Base-by-base conservation (phyloP, 2,797 vertebrate species). In the Gymnothorax javanicus region DNA sequence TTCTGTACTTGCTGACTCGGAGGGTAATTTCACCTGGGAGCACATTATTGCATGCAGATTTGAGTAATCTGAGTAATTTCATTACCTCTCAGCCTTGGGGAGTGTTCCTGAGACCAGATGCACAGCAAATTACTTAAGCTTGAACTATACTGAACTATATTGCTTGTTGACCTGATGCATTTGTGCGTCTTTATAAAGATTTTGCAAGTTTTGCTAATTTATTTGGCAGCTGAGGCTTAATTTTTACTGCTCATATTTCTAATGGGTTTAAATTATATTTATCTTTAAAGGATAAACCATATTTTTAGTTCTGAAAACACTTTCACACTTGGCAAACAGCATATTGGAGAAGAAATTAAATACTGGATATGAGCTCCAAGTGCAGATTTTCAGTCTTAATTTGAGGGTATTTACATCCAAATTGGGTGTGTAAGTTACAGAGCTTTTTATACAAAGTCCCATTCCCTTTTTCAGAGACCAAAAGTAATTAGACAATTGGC, bases 31-130 rank as follows among this genome's bases (percentile, higher is more conserved):
- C 83, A 84, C 83, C 83, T 43, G 62, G 50, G 60, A 84, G 60
- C 58, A 84, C 67, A 67, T 84, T 64, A 84, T 23, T 84, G 59
- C 62, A 84, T 84, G 43, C 83, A 84, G 59, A 84, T 84, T 54
- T 69, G 17, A 84, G 25, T 84, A 84, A 62, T 84, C 23, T 84
- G 59, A 84, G 57, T 84, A 67, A 84, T 84, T 69, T 84, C 60
- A 84, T 84, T 84, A 67, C 59, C 52, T 69, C n/a, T 67, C 83
- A 67, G 43, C 83, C 83, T 62, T 27, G 25, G 83, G 83, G 83
- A 84, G 69, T 69, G 59, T 84, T 84, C 60, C 52, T 13, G 67
- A 69, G 60, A 52, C 12, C 62, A 54, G 59, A 54, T 67, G 83
- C 23, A 84, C 4, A 4, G 43, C 11, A 23, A 52, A 50, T 54